Percentiles rank a stretch among this genome's conserved stretches.
These are phyloP conservation scores for Platerodrilus igneus DNA, from an alignment of 2,888 invertebrate genomes.

Conservation along the genomic window DNA sequence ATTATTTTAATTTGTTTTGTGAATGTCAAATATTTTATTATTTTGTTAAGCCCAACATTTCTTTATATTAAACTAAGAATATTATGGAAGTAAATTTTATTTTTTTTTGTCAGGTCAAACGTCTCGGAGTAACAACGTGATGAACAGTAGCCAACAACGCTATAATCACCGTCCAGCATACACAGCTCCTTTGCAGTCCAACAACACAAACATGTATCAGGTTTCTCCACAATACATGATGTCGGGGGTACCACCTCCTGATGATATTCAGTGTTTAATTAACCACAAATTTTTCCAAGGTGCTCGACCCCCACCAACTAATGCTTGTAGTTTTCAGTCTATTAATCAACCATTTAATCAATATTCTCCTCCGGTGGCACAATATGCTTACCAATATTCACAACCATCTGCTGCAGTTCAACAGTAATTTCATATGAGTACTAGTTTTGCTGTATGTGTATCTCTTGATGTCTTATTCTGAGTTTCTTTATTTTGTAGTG, in stretches of 20 bases:
- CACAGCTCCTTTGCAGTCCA: conserved; percentile 37
- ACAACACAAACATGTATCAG: conserved; percentile 41
- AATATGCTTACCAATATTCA: conserved; percentile 55
- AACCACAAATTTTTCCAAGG: conserved; percentile 74
- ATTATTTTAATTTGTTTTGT: no score
- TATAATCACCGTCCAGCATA: conserved; percentile 37
- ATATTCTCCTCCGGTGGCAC: conserved; percentile 64
- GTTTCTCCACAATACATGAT: conserved; percentile 51
- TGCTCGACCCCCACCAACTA: conserved; percentile 54
- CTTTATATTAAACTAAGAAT: no score
- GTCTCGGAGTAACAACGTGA: conserved; percentile 35
- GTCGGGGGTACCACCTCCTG: conserved; percentile 37
- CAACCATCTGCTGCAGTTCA: conserved; percentile 66
- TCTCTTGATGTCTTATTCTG: no score
- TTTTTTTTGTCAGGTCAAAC: no score
- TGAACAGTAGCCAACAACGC: conserved; percentile 19
- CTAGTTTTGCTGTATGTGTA: no score
- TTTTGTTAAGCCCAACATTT: no score
- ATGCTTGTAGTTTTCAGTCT: conserved; percentile 57
- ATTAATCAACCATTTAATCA: conserved; percentile 63
- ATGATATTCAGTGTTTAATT: conserved; percentile 54
- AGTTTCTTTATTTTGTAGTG: conserved; percentile 12
- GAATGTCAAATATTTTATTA: no score
- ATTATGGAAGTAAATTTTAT: no score
- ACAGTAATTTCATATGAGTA: no score